Evolutionary conservation across 2,113 vertebrate species (phyloP), one percentile per base, ranked within the genome.

Genomic region (Natator depressus): DNA sequence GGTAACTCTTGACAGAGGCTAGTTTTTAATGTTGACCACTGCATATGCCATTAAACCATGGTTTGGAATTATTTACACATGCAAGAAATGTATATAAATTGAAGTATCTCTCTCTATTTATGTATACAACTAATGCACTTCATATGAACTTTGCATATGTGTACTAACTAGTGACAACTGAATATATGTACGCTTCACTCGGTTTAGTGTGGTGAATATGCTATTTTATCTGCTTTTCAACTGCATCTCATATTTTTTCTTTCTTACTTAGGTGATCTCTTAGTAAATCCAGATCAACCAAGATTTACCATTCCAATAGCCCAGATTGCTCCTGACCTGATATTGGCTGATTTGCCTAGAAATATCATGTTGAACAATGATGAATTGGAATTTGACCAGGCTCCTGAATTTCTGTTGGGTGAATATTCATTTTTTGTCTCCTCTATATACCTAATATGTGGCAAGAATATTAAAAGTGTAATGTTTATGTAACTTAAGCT

Each of bases 261-360:
- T 54, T 3, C 7, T 7, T 92, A 93, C 50, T 35, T 82, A 99
- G 99, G 99, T 93, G 99, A 99, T 82, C 98, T 99, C 82, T 97
- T 99, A 92, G 95, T 98, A 91, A 99, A 98, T 96, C 98, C 98
- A 59, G 98, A 99, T 84, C 97, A 99, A 84, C 98, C 98, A 14
- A 98, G 97, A 84, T 98, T 97, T 94, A 98, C 98, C 1, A 91
- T 99, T 87, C 99, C 99, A 69, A 98, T 99, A 94, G 99, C 99
- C 89, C 99, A 99, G 97, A 99, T 99, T 85, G 99, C 99, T 75
- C 99, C 99, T 27, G 99, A 99, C 94, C 94, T 99, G 94, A 97
- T 99, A 38, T 90, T 99, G 94, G 99, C 98, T 79, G 99, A 99
- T 97, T 98, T 99, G 91, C 99, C 99, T 75, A 98, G 98, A 96